These are phyloP conservation scores for Enteromius treurensis DNA, from an alignment of 2,797 vertebrate species.

Conservation along the genomic window DNA sequence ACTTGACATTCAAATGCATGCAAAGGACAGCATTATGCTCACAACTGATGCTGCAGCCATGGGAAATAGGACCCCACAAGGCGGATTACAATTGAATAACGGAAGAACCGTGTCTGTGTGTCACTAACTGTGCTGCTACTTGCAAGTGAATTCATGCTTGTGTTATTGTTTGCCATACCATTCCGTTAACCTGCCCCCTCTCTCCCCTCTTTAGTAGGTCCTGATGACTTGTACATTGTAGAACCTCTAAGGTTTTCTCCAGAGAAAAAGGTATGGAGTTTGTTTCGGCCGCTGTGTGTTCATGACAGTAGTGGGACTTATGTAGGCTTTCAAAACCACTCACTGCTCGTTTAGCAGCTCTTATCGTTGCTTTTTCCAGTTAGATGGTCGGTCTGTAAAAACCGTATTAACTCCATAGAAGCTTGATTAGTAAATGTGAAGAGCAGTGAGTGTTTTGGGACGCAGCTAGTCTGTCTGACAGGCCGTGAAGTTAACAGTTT, in stretches of 20 bases:
- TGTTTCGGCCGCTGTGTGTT: conserved; percentile 66
- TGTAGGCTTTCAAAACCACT: conserved; percentile 50
- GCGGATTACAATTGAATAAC: neutral
- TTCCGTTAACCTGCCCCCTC: conserved; percentile 78
- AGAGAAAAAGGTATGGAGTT: conserved; percentile 95
- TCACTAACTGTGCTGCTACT: conserved; percentile 66
- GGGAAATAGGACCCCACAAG: neutral
- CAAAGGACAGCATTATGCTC: neutral
- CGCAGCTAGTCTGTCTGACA: conserved; percentile 40
- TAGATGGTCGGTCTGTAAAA: neutral
- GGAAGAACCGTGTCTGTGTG: neutral
- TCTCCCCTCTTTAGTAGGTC: conserved; percentile 87
- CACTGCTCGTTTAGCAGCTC: neutral
- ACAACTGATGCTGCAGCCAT: neutral
- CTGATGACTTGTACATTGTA: conserved; percentile 98
- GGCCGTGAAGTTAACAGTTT: conserved; percentile 58
- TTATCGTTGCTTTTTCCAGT: neutral
- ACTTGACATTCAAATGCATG: neutral
- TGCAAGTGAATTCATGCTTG: conserved; percentile 79
- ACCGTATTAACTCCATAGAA: neutral
- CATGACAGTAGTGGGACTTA: conserved; percentile 55
- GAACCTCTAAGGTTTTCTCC: conserved; percentile 98
- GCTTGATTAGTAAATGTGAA: neutral
- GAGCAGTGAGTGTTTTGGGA: conserved; percentile 49
- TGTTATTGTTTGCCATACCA: conserved; percentile 75